Base-by-base conservation (phyloP, 2,888 invertebrate species). In the Drosophila macrospina region DNA sequence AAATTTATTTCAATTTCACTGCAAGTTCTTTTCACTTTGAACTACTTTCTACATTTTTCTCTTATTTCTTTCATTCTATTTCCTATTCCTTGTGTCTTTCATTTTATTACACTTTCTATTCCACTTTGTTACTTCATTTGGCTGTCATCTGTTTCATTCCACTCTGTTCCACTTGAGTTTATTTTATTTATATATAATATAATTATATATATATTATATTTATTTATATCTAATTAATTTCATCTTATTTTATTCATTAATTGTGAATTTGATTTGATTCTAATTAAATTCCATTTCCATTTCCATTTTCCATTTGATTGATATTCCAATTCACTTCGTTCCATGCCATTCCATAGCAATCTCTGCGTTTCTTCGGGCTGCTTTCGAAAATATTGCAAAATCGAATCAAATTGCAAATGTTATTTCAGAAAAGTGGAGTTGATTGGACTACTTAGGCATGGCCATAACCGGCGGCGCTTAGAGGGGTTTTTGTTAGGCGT, bases 391-490 rank as follows among this genome's bases (percentile, higher is more conserved):
- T 8, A 11, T 15, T 30, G 26, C 7, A 16, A 37, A 39, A 39
- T 26, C 39, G 11, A 44, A 51, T 52, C 54, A 52, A 30, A n/a
- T 50, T 34, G 32, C 41, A 42, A 59, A 59, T 50, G 15, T 41
- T 50, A 26, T 50, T 24, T 11, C 32, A 30, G 50, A 30, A 26
- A 32, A 50, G 24, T 34, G 45, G 3, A 39, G 41, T 51, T 56
- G 42, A 44, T 65, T 55, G 48, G 65, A 11, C 30, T 36, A 47
- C 10, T 37, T 47, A 55, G 13, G 5, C 24, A 7, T 24, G 13
- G 45, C 24, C 20, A 26, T 41, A 30, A 47, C 20, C 8, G 11
- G 34, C 32, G n/a, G 39, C 39, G 26, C 0, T 36, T 44, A 11
- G 11, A 24, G 41, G 32, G 41, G 32, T 20, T 32, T 11, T 5